Base-by-base conservation (phyloP, 2,113 vertebrate species). In the Corythoichthys haematopterus region DNA sequence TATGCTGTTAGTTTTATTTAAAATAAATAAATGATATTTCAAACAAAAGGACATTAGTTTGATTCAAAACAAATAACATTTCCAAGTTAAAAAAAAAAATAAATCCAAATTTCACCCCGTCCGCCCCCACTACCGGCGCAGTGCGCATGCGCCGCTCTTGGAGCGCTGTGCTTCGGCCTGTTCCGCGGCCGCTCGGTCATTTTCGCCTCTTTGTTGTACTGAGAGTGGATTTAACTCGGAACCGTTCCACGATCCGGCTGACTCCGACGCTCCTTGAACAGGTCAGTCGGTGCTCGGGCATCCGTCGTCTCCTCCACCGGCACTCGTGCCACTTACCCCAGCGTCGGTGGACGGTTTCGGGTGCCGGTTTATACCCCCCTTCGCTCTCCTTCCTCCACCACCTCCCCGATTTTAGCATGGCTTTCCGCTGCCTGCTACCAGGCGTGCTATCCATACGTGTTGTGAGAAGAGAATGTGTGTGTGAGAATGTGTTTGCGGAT, bases 181-280 rank as follows among this genome's bases (percentile, higher is more conserved):
- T 93, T 90, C 90, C 88, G 91, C 89, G 84, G 89, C 83, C 84
- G 83, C 87, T 93, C 92, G 92, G 87, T 88, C 80, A 90, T 92
- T 90, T 92, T 92, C 92, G 92, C 90, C 92, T 93, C 92, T 93
- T 93, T 93, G 92, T 93, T 93, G 91, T 92, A 92, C 89, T 74
- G 88, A 80, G 89, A 87, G 91, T 92, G 91, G 89, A 91, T 92
- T 92, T 91, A 92, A 92, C 88, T 91, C 89, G 91, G 89, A 89
- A 90, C 87, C 89, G 75, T 77, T 72, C 85, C 85, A 66, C 82
- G 81, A 89, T 85, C 90, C 84, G 80, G 82, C 88, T 85, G 88
- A 90, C 89, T 64, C 81, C 50, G 85, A 78, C 77, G 83, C 81
- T 81, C 76, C 36, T 72, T 70, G 58, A 82, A 84, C 90, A 91